Conservation (phyloP, 2,797 vertebrate species). For the Australoheros facetus region DNA sequence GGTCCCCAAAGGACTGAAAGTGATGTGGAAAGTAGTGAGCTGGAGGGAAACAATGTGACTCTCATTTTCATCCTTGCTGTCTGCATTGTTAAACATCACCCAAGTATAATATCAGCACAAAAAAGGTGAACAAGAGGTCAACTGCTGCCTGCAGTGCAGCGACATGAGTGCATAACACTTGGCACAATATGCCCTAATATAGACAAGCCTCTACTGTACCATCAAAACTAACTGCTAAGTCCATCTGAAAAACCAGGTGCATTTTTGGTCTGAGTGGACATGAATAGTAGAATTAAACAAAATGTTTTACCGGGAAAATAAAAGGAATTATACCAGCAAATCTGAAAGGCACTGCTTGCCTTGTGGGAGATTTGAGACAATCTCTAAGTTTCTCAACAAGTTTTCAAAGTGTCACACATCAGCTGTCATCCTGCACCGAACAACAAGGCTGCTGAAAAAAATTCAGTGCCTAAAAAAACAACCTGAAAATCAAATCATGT, state of each 20-base stretch:
- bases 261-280: background rate
- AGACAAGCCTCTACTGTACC: background rate
- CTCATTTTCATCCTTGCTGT: slow-evolving; percentile 15
- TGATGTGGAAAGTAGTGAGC: background rate
- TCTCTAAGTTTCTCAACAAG: background rate
- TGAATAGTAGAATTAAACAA: rapidly evolving
- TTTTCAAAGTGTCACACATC: background rate
- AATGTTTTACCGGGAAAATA: background rate
- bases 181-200: slow-evolving; percentile 1
- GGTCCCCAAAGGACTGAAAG: background rate
- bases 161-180: background rate
- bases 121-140: slow-evolving; percentile 39
- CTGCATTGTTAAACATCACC: slow-evolving; percentile 39
- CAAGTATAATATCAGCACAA: background rate
- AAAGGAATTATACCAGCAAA: background rate
- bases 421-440: background rate
- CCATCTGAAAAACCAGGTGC: background rate
- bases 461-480: no score
- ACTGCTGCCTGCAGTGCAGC: slow-evolving; percentile 23
- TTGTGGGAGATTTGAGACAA: background rate
- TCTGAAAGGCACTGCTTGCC: background rate
- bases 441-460: rapidly evolving
- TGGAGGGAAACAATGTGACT: background rate
- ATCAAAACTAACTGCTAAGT: background rate
- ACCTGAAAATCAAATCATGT: background rate